Percentiles rank a stretch among this genome's conserved stretches.
phyloP scores from a whole-genome alignment of 2,113 vertebrate genomes.

The Crotophaga sulcirostris region DNA sequence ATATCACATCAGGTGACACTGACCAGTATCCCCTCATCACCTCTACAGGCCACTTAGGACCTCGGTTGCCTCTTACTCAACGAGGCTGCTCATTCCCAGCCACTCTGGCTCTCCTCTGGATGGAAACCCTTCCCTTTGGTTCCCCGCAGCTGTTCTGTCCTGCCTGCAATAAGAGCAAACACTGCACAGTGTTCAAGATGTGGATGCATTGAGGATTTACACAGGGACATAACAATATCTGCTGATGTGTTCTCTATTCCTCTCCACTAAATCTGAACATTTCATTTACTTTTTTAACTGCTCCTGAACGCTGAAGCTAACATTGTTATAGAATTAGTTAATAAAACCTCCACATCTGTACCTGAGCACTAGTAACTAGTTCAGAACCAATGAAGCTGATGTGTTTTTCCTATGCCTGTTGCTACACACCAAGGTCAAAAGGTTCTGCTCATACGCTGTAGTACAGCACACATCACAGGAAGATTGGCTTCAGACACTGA shows the following conservation, averaged over 20 bases:
- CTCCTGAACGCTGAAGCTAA: background rate
- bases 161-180: background rate
- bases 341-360: background rate
- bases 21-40: background rate
- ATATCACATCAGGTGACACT: background rate
- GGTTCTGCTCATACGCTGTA: background rate
- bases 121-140: background rate
- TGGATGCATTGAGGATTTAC: background rate
- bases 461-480: background rate
- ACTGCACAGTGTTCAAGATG: background rate
- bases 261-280: background rate
- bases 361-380: background rate
- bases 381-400: background rate
- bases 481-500: background rate
- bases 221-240: background rate
- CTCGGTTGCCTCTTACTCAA: background rate
- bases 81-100: background rate
- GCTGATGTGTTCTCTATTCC: background rate
- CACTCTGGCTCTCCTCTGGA: background rate
- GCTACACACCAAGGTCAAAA: background rate
- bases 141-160: background rate
- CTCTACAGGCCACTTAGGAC: background rate
- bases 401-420: background rate
- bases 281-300: background rate
- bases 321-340: background rate